Base-by-base conservation (phyloP, 2,888 invertebrate genomes). In the Tubulanus polymorphus region DNA sequence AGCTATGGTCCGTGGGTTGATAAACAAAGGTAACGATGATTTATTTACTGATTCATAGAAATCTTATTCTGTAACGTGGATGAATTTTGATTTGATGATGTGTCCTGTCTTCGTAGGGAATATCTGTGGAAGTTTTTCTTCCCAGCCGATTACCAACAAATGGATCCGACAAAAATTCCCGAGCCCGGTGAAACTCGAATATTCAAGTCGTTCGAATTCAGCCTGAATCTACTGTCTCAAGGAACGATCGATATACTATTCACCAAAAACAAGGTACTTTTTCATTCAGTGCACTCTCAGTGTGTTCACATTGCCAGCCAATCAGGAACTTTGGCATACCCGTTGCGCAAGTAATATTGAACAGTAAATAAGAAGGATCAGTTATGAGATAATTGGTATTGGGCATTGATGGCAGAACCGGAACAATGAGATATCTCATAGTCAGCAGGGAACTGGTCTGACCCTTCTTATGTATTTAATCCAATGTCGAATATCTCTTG, bases 1-100 rank as follows among this genome's bases (percentile, higher is more conserved):
- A 95, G 94, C 79, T 99, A 97, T 74, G 97, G 97, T 0, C 97
- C 97, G 0, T 99, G 97, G 97, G 97, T 96, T 2, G 97, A 99
- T 76, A 85, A 95, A 51, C 97, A 99, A 77, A 85, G 97, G 78
- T 78, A 56, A 28, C 48, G 8, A 35, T 15, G 35, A 35, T n/a
- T 15, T 12, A 15, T n/a, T 15, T 15, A 35, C 35, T n/a, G 12
- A n/a, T n/a, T n/a, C n/a, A n/a, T n/a, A n/a, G n/a, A n/a, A n/a
- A n/a, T n/a, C 12, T 12, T 45, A 10, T 45, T 45, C 10, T 45
- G 20, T 10, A 15, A 45, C 18, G 10, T 18, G 10, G 20, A 45
- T 18, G 10, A 45, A 15, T 10, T 10, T 10, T 12, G 18, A 10
- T 10, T 45, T 45, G 10, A 18, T 12, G 15, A 45, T 50, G n/a